These are phyloP conservation scores for Camponotus pennsylvanicus DNA, from an alignment of 1,140 invertebrate genomes.

Conservation along the genomic window DNA sequence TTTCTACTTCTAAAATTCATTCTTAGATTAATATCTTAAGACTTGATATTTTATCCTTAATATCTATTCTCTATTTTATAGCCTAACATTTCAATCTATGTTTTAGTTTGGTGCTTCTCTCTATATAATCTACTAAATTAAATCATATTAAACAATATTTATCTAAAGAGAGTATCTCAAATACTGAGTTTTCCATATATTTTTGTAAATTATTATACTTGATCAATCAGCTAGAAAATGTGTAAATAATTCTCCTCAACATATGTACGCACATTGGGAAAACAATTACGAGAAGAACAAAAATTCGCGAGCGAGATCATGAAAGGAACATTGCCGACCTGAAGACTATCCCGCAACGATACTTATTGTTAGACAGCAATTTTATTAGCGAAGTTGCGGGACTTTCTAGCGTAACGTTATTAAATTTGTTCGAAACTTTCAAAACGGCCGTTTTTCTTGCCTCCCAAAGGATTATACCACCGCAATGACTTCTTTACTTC, in stretches of 20 bases:
- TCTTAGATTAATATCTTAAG: no score
- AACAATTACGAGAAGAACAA: neutral
- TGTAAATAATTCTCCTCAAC: neutral
- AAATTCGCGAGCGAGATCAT: conserved; percentile 23
- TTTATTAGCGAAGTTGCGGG: conserved; percentile 66
- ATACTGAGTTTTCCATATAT: neutral
- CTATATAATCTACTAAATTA: neutral
- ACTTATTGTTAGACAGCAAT: conserved; percentile 45
- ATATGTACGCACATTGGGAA: neutral
- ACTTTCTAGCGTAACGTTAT: conserved; percentile 62
- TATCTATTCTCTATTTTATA: no score
- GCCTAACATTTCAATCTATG: neutral
- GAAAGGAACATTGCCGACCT: conserved; percentile 40
- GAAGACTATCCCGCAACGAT: conserved; percentile 64
- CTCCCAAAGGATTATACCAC: conserved; percentile 28
- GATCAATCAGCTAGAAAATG: neutral
- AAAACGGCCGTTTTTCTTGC: conserved; percentile 48
- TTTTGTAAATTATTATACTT: neutral
- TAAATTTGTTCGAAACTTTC: conserved; percentile 73
- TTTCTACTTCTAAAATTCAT: neutral
- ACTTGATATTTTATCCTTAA: no score
- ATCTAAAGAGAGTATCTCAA: neutral
- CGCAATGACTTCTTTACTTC: conserved; percentile 8
- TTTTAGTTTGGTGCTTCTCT: neutral
- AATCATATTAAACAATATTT: neutral